Evolutionary conservation across 2,797 vertebrate genomes (phyloP), one percentile per base, ranked within the genome.

Genomic region (Poeciliopsis infans): DNA sequence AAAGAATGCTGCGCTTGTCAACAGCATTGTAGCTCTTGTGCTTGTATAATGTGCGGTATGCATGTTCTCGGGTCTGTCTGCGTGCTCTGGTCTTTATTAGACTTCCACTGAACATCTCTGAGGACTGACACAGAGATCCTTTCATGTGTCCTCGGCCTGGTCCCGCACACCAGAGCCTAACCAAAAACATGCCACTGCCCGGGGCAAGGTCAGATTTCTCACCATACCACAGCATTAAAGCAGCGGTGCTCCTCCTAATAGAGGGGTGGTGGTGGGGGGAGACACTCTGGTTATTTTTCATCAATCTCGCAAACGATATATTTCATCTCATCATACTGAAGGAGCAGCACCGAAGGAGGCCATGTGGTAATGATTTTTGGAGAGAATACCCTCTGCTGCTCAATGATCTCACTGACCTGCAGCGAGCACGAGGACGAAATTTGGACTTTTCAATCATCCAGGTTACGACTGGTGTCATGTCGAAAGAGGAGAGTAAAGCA

Each of bases 81-180:
- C 75, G 88, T 77, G 88, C 78, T 95, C 95, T 96, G 95, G 93
- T 95, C 92, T 91, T 95, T 92, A 95, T 96, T 96, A 96, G 88
- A 87, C 86, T 87, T 86, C 78, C 83, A 91, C 88, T 74, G 94
- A 95, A 94, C 93, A 95, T 95, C 94, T 93, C 89, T 90, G 90
- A 76, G 51, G 89, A 88, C 91, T 90, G 90, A 94, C 90, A 94
- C 90, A 84, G 78, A 79, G 89, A 91, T 88, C 90, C 94, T 96
- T 96, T 95, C 93, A 95, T 95, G 92, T 95, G 92, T 92, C 91
- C 81, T 86, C 86, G 90, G 92, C 92, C 91, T 91, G 92, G 91
- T 94, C 92, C 91, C 81, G 71, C 92, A 93, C 92, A 92, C 90
- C 89, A 86, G 93, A 95, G 93, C 87, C 87, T 95, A 96, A 96